Evolutionary conservation across 2,113 vertebrate species (phyloP).

Genomic region (Heterochromis multidens): DNA sequence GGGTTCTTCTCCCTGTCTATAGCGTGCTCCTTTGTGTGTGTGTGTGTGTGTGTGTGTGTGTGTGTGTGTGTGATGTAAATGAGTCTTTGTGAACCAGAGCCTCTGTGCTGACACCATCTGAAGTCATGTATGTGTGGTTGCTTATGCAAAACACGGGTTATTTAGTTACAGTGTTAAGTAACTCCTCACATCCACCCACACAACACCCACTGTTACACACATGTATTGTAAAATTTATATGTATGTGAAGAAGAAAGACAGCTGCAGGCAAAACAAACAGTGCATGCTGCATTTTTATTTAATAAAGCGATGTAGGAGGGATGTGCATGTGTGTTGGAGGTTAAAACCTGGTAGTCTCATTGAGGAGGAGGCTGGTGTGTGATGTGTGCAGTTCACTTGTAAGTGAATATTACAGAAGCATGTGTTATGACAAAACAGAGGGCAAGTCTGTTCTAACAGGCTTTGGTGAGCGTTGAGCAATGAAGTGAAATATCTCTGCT

Average conservation of each 20-base stretch:
- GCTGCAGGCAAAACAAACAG: constrained; percentile 23
- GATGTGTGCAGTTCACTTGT: neutral
- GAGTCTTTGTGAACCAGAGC: neutral
- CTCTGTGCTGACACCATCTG: neutral
- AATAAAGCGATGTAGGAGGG: constrained; percentile 26
- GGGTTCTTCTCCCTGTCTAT: neutral
- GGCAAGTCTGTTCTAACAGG: no score
- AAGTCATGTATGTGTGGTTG: neutral
- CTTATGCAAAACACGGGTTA: neutral
- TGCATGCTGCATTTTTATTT: constrained; percentile 20
- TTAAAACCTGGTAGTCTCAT: constrained; percentile 2
- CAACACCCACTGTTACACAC: constrained; percentile 6
- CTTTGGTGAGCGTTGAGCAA: neutral
- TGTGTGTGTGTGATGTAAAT: neutral
- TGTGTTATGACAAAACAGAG: neutral
- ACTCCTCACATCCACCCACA: constrained; percentile 9
- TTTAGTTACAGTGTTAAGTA: constrained; percentile 19
- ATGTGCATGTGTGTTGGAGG: neutral
- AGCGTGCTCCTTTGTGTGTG: neutral
- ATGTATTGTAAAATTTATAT: constrained; percentile 57
- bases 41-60: neutral
- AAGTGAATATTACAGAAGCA: neutral
- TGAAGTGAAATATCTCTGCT: neutral
- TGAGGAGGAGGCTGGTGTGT: neutral
- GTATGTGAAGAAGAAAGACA: constrained; percentile 15